Base-by-base conservation (phyloP, 1,140 invertebrate species). In the Harpegnathos saltator region DNA sequence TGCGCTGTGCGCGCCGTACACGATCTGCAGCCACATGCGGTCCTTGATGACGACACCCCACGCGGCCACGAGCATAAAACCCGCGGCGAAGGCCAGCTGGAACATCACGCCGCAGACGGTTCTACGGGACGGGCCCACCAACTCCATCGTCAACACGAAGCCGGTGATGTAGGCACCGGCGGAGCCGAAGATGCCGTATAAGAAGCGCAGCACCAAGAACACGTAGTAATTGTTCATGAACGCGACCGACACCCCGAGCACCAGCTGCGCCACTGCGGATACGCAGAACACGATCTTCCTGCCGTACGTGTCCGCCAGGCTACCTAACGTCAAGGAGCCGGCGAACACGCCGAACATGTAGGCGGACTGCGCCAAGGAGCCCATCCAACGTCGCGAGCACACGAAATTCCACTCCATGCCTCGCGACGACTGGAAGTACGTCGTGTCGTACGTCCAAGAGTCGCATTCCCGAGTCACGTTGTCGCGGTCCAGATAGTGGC, bases 311-410 rank as follows among this genome's bases (percentile, higher is more conserved):
- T 99, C 98, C 0, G 98, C 97, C 87, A 98, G 92, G 19, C 96
- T 96, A 11, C 98, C 98, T n/a, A 99, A 94, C 0, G 96, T 95
- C 0, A 99, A 95, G 5, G 98, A 97, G 4, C 98, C 98, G 5
- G 96, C 95, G 65, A 98, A 97, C 12, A 98, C 97, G n/a, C 98
- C 98, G 77, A 98, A 95, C 97, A 99, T 98, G 91, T 98, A 98
- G 9, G 95, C 91, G 1, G 95, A 97, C 91, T 98, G 97, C 0
- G 97, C 96, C 15, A 97, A 92, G 0, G 98, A 96, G 3, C 97
- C 96, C 95, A 97, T 96, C 97, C 97, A 98, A 78, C 97, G 94
- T 73, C 95, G 93, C 68, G 97, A 96, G 91, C 98, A 99, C 0
- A 99, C 97, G 50, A 98, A 95, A 89, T 97, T 94, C 97, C 97